Evolutionary conservation across 2,113 vertebrate species (phyloP), one percentile per base, ranked within the genome.

Genomic region (Amphiprion percula): DNA sequence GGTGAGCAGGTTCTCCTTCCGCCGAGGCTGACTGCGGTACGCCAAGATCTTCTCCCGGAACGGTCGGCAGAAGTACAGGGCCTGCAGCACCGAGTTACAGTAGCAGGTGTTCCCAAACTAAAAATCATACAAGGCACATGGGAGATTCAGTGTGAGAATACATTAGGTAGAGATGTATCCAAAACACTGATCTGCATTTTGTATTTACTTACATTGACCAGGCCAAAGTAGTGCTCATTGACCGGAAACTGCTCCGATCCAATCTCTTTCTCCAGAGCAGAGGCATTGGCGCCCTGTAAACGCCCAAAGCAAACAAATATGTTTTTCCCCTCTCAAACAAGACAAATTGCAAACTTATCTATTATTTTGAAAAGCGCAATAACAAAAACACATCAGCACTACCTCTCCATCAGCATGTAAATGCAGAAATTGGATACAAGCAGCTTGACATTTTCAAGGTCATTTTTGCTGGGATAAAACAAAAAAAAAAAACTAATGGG

Each of bases 231-330:
- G 95, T 99, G 97, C 87, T 99, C 98, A 94, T 99, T 99, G 95
- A 99, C 97, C 74, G 98, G 98, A 95, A 99, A 99, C 96, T 99
- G 98, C 96, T 99, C 98, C 95, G 97, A 97, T 91, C 98, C 98
- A 95, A 99, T 99, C 95, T 99, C 98, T 99, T 99, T 99, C 95
- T 99, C 98, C 97, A 99, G 97, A 96, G 98, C 97, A 96, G 98
- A 99, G 97, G 98, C 98, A 99, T 99, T 99, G 97, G 97, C 97
- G 97, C 98, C 98, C 98, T 99, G 77, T 50, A 83, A 88, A 81
- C 15, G 23, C 23, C 82, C 33, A 79, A 0, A 64, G 4, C 2
- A 68, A 15, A 41, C 47, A 73, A 19, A 24, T 17, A 16, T 58
- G 50, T 4, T 46, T 50, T 53, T 37, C 1, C 6, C 33, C 30